Percentiles rank a stretch among this genome's conserved stretches.
phyloP scores from a whole-genome alignment of 2,888 invertebrate species.

The Scaeva pyrastri region DNA sequence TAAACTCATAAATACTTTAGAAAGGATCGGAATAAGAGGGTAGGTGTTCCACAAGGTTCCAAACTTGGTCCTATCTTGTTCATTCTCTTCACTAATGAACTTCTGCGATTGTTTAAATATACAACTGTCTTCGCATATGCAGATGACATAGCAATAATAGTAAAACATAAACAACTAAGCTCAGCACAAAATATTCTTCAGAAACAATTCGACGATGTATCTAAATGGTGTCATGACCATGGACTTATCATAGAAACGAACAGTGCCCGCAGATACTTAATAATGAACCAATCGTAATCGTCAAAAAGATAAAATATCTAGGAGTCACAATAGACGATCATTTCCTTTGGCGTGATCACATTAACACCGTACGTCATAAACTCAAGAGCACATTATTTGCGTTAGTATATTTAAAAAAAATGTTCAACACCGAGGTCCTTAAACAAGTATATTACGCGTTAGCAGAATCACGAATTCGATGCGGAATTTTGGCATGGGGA shows the following conservation, averaged over 20 bases:
- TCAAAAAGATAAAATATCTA: no score
- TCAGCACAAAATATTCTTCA: background rate
- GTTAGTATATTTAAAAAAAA: no score
- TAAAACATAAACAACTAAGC: background rate
- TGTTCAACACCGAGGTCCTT: no score
- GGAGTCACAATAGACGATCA: no score
- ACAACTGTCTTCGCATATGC: background rate
- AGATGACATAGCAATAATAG: constrained; percentile 12
- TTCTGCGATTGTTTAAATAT: background rate
- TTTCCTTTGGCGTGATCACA: no score
- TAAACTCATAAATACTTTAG: background rate
- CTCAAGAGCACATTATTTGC: no score
- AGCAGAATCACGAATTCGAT: no score
- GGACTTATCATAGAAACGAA: background rate
- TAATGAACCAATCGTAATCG: no score
- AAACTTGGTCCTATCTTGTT: constrained; percentile 12
- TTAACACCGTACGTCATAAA: no score
- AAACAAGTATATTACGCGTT: no score
- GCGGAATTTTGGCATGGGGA: no score
- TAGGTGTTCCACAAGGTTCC: constrained; percentile 28
- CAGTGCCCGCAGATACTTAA: no score
- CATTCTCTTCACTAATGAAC: background rate
- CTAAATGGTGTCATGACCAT: background rate
- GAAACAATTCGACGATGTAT: background rate
- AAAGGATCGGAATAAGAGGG: background rate